Evolutionary conservation across 1,140 invertebrate species (phyloP).

Genomic region (Pseudachorutes palmiensis): DNA sequence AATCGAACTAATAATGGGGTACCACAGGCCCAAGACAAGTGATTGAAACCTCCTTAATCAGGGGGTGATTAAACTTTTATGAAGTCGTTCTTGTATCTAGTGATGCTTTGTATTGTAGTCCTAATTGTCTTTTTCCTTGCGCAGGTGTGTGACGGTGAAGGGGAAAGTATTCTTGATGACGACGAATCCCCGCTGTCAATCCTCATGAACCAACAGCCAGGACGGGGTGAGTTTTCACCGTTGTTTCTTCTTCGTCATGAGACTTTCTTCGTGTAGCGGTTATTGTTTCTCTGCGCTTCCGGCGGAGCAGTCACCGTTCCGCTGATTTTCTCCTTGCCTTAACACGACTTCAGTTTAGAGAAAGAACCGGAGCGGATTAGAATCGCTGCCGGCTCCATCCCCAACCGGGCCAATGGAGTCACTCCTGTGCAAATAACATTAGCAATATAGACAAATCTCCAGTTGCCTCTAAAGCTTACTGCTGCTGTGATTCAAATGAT

Average conservation of each 20-base stretch:
- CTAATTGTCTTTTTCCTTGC: constrained; percentile 18
- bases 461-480: no score
- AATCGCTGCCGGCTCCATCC: no score
- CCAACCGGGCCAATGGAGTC: no score
- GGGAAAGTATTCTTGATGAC: constrained; percentile 89
- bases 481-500: no score
- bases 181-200: constrained; percentile 94
- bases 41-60: no score
- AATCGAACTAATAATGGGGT: no score
- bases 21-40: no score
- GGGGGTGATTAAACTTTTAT: no score
- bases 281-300: not conserved
- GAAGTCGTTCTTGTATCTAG: not conserved
- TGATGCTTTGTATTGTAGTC: not conserved
- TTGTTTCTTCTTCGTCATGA: constrained; percentile 1
- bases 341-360: constrained; percentile 19
- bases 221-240: constrained; percentile 57
- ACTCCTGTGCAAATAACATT: no score
- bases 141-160: constrained; percentile 39
- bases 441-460: no score
- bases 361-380: not conserved
- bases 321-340: no score
- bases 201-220: constrained; percentile 77
- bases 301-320: constrained; percentile 38
- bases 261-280: not conserved